Conservation (phyloP, 2,113 vertebrate species). For the Ophthalmolycus amberensis region DNA sequence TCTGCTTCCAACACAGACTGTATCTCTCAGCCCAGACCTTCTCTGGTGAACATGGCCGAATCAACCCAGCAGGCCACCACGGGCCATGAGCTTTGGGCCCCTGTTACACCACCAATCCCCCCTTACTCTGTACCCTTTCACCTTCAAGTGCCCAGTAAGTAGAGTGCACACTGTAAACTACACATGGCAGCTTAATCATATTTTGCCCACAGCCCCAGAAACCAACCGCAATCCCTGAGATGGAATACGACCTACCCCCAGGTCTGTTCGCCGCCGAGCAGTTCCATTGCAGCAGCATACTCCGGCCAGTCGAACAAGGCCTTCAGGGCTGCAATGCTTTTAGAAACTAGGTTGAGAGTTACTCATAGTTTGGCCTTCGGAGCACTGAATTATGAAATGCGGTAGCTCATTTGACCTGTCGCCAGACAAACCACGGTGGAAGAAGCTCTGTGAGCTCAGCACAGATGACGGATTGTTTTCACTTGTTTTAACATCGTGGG, state of each 20-base stretch:
- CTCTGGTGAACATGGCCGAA: constrained; percentile 8
- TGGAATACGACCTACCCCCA: not conserved
- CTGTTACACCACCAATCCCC: not conserved
- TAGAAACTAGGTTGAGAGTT: constrained; percentile 64
- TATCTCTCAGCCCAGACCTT: constrained; percentile 44
- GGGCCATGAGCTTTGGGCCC: not conserved
- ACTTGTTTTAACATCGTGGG: constrained; percentile 24
- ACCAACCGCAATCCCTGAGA: not conserved
- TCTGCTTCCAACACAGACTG: not conserved
- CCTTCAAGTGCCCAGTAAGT: constrained; percentile 34
- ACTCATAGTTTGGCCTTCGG: constrained; percentile 62
- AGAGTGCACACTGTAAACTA: not conserved
- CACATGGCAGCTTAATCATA: constrained; percentile 6
- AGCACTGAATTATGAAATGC: constrained; percentile 52
- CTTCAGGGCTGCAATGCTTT: constrained; percentile 60
- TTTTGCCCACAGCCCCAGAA: not conserved
- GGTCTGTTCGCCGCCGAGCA: constrained; percentile 31
- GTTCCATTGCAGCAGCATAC: constrained; percentile 39
- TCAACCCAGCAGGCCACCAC: constrained; percentile 5
- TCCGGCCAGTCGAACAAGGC: constrained; percentile 32
- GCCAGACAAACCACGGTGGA: constrained; percentile 5
- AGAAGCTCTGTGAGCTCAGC: constrained; percentile 8
- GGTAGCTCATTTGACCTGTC: constrained; percentile 44
- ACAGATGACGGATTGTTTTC: constrained; percentile 18
- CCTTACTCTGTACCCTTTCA: constrained; percentile 25